phyloP scores from a whole-genome alignment of 2,888 invertebrate genomes.

The Oligia latruncula region DNA sequence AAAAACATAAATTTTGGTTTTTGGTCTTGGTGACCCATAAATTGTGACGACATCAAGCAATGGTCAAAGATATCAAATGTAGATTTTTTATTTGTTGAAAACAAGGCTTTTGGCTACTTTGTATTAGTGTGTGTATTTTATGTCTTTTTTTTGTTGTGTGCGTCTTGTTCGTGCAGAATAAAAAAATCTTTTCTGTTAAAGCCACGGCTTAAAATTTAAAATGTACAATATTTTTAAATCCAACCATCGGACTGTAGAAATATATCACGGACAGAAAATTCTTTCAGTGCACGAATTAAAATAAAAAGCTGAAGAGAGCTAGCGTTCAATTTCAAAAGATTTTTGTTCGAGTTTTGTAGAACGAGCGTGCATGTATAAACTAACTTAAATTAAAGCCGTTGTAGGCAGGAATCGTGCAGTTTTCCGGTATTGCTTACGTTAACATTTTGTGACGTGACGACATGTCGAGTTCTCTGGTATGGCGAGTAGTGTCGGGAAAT shows the following conservation, averaged over 20 bases:
- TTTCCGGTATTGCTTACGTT: slow-evolving; percentile 17
- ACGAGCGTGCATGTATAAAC: slow-evolving; percentile 20
- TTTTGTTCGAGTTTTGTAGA: slow-evolving; percentile 48
- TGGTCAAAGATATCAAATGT: neutral
- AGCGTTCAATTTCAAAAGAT: slow-evolving; percentile 52
- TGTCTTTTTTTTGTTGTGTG: neutral
- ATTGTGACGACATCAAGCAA: neutral
- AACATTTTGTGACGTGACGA: slow-evolving; percentile 17
- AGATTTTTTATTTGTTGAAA: neutral
- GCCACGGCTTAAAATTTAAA: slow-evolving; percentile 21
- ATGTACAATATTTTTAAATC: slow-evolving; percentile 30
- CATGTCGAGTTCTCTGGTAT: neutral
- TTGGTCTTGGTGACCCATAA: neutral
- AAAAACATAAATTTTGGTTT: neutral
- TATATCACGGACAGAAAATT: slow-evolving; percentile 45
- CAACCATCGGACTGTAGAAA: slow-evolving; percentile 27
- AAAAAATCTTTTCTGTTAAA: neutral
- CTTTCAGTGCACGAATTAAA: slow-evolving; percentile 34
- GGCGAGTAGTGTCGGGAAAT: neutral
- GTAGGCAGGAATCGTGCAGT: slow-evolving; percentile 5
- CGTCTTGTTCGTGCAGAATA: neutral
- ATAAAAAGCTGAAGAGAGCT: slow-evolving; percentile 42
- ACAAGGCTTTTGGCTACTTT: neutral
- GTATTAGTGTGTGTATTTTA: neutral
- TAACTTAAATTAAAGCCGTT: slow-evolving; percentile 29